Evolutionary conservation across 2,888 invertebrate species (phyloP).

Genomic region (Alloscopus bannaensis): DNA sequence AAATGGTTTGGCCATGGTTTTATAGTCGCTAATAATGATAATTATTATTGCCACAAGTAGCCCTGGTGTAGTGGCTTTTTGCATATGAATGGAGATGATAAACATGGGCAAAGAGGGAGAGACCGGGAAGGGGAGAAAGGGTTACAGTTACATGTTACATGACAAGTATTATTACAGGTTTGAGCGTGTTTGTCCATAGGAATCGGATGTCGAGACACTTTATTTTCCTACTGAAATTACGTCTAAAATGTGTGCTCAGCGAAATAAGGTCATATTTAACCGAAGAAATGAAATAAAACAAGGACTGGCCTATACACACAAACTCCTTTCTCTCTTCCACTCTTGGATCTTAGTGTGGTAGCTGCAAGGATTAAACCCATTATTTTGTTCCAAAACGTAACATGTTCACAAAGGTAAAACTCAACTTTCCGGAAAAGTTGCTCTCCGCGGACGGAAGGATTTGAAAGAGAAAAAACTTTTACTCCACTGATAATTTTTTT

Average conservation of each 20-base stretch:
- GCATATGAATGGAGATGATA: background rate
- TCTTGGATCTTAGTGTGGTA: background rate
- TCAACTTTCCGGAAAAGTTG: slow-evolving; percentile 19
- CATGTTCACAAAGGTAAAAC: background rate
- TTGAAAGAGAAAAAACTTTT: slow-evolving; percentile 5
- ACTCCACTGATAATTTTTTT: too few species aligned
- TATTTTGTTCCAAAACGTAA: background rate
- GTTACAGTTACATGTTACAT: background rate
- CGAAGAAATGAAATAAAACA: background rate
- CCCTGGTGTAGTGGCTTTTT: background rate
- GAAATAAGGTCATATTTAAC: slow-evolving; percentile 22
- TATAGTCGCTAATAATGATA: slow-evolving; percentile 64
- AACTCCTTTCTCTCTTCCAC: background rate
- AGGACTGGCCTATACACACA: too few species aligned
- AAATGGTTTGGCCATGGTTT: slow-evolving; percentile 54
- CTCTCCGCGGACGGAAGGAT: background rate
- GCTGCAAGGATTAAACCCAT: background rate
- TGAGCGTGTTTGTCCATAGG: background rate
- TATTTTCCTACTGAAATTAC: background rate
- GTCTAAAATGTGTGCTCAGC: background rate
- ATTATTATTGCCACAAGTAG: slow-evolving; percentile 40
- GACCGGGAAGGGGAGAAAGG: background rate
- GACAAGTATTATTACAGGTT: too few species aligned
- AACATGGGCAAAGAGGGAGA: background rate
- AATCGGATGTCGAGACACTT: slow-evolving; percentile 6